Conservation (phyloP, 2,888 invertebrate species). For the Leptopilina drosophilae region DNA sequence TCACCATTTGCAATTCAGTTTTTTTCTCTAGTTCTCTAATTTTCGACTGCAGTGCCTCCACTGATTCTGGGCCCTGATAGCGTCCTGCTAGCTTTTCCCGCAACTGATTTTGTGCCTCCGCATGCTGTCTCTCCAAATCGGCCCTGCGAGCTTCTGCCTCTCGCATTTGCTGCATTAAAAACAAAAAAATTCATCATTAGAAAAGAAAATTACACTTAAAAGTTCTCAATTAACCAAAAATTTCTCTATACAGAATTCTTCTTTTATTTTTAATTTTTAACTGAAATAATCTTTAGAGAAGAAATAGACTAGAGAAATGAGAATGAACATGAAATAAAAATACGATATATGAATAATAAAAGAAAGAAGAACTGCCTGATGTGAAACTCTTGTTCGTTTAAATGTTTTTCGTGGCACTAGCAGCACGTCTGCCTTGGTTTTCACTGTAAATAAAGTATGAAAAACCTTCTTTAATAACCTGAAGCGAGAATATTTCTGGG, state of each 20-base stretch:
- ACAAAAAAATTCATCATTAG: too few relatives aligned
- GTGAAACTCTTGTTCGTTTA: slow-evolving; percentile 13
- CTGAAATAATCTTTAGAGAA: background rate
- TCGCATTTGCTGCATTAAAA: slow-evolving; percentile 81
- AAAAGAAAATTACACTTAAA: too few relatives aligned
- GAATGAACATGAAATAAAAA: slow-evolving; percentile 9
- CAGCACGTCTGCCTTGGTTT: slow-evolving; percentile 41
- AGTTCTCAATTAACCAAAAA: background rate
- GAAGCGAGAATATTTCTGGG: slow-evolving; percentile 50
- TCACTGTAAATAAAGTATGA: slow-evolving; percentile 32
- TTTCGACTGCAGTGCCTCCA: slow-evolving; percentile 87
- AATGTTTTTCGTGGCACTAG: slow-evolving; percentile 14
- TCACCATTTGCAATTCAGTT: slow-evolving; percentile 83
- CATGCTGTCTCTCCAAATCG: slow-evolving; percentile 87
- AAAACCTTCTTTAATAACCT: slow-evolving; percentile 55
- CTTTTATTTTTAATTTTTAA: too few relatives aligned
- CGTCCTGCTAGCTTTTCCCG: slow-evolving; percentile 79
- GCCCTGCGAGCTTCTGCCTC: slow-evolving; percentile 88
- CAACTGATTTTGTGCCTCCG: slow-evolving; percentile 86
- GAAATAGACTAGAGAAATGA: background rate
- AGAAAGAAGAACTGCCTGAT: background rate
- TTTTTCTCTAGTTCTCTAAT: slow-evolving; percentile 95
- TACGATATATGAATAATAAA: background rate
- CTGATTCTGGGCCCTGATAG: slow-evolving; percentile 81
- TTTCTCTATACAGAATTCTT: too few relatives aligned